Evolutionary conservation across 2,888 invertebrate species (phyloP), one percentile per base, ranked within the genome.

Genomic region (Ormyrus thymus): DNA sequence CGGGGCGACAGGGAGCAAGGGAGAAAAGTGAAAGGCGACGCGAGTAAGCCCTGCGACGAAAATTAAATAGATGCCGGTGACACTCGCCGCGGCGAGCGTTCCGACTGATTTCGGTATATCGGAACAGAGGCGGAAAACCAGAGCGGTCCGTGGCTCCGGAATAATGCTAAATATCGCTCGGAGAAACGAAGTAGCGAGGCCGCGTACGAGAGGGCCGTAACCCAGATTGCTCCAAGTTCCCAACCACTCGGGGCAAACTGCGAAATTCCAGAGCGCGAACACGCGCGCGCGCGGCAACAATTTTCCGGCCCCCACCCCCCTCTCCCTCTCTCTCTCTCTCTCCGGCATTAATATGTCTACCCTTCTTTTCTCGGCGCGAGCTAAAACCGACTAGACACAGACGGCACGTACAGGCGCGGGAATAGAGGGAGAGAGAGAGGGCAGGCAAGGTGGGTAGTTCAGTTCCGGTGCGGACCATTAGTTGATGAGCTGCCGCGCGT

Each of bases 391-490:
- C 43, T 48, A 70, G 15, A 48, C 29, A 4, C 29, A 58, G 2
- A 50, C 58, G 15, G 15, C 9, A 51, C 1, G 51, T 43, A 29
- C 29, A 51, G 7, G 29, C 29, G 29, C 29, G 29, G 29, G 9
- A 2, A 62, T 13, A 53, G 8, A 62, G 8, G 7, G 29, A 48
- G 13, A 51, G 45, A 71, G 59, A 61, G n/a, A 45, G 43, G 3
- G 43, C 9, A 45, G 81, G 83, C 78, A 59, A 15, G 50, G 85
- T 71, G 82, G 83, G 82, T 83, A 86, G 87, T 86, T 88, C 85
- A 86, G 87, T 88, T 89, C 88, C 88, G 88, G 88, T 88, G 86
- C 87, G 89, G 89, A 86, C 90, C 89, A 90, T 90, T 90, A 90
- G 90, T 89, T 90, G 90, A 90, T 90, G 89, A 90, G 89, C 86